These are phyloP conservation scores for Meda fulgida DNA, from an alignment of 2,797 vertebrate species.

Conservation along the genomic window DNA sequence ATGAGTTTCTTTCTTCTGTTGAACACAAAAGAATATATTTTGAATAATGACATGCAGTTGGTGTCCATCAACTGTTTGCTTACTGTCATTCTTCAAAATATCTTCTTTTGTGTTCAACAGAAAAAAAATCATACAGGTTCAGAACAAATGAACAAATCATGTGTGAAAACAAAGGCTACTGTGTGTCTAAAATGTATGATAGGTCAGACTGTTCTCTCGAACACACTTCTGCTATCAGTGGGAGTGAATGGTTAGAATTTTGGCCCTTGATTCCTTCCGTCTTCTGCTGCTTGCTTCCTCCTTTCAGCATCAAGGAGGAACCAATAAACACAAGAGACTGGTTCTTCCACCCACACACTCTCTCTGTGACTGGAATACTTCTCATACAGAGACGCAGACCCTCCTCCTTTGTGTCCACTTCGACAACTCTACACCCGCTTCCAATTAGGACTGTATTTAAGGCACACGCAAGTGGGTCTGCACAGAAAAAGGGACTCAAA, in stretches of 20 bases:
- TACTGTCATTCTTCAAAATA: background rate
- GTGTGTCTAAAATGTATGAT: background rate
- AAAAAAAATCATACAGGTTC: background rate
- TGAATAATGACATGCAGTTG: too few relatives aligned
- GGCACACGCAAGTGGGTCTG: background rate
- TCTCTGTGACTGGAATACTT: background rate
- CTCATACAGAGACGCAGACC: background rate
- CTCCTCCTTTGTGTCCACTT: background rate
- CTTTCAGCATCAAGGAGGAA: slow-evolving; percentile 12
- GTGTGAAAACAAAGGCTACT: slow-evolving; percentile 30
- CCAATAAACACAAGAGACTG: slow-evolving; percentile 7
- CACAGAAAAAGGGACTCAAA: background rate
- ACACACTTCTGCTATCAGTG: background rate
- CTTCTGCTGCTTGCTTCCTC: background rate
- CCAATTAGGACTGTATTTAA: background rate
- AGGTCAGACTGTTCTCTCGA: background rate
- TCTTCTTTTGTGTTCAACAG: background rate
- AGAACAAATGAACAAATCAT: background rate
- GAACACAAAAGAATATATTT: background rate
- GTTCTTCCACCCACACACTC: background rate
- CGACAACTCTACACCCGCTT: slow-evolving; percentile 8
- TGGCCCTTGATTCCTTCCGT: background rate
- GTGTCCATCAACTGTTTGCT: background rate
- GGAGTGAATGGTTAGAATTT: background rate
- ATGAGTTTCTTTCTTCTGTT: background rate